Evolutionary conservation across 2,888 invertebrate genomes (phyloP), one percentile per base, ranked within the genome.

Genomic region (Sarcophaga carnaria): DNA sequence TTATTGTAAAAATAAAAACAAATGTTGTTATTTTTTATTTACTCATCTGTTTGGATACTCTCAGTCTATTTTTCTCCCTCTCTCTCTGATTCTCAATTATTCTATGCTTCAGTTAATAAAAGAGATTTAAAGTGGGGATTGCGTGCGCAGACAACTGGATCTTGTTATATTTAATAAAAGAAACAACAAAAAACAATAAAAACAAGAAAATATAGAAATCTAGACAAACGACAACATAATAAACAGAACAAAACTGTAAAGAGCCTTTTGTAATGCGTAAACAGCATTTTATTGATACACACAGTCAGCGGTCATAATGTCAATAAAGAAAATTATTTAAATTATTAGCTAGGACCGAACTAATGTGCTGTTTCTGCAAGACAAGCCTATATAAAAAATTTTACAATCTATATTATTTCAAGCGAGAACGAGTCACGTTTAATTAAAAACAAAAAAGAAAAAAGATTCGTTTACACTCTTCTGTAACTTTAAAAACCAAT

Each of bases 51-150:
- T 54, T 54, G 12, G 54, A 12, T 54, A 54, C 54, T 54, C 17
- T 54, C 37, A 37, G 10, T 54, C 54, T 54, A 54, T 54, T 54
- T 54, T 54, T n/a, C 20, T 11, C 12, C 49, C 62, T 76, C 25
- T 10, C 25, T 10, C 25, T 66, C 37, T 22, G 1, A 37, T 10
- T 37, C 37, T 37, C 37, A 37, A 37, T 10, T 37, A 54, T 62
- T 63, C 37, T 49, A 71, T 47, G 77, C 67, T 66, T 27, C 17
- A 72, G 37, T 62, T 67, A 78, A 74, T 67, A 67, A 72, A 72
- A 37, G 67, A 59, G 60, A 66, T 74, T 12, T 12, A 5, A 67
- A 20, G 60, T 12, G 49, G 47, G 62, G 69, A 22, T 37, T 27
- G 64, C 11, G 47, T 20, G 69, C 22, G 5, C 25, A 77, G 20